A percentile compares a stretch with the other conserved stretches of the same genome.
Conservation (phyloP, 2,888 invertebrate genomes). For the Aleiodes alternator region DNA sequence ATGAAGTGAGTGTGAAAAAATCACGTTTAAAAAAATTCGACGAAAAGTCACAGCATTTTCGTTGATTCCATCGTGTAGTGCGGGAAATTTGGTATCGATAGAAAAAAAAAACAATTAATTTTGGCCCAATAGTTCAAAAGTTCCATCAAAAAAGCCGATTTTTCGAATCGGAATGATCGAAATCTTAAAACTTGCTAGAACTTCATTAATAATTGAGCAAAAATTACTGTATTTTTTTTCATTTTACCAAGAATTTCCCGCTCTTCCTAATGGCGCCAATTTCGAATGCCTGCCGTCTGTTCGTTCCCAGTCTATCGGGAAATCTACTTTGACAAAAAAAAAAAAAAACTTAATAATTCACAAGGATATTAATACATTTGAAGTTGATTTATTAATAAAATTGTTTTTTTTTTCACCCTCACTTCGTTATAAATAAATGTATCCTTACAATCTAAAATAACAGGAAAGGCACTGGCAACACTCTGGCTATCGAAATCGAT, state of each 20-base stretch:
- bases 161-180: not conserved
- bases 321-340: too few relatives aligned
- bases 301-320: too few relatives aligned
- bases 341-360: too few relatives aligned
- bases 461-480: slow-evolving; percentile 59
- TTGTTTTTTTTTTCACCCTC: slow-evolving; percentile 6
- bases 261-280: too few relatives aligned
- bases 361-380: not conserved
- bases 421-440: slow-evolving; percentile 21
- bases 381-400: not conserved
- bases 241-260: not conserved
- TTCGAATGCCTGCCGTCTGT: too few relatives aligned
- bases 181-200: not conserved
- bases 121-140: not conserved
- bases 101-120: not conserved
- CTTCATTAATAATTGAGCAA: not conserved
- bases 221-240: not conserved
- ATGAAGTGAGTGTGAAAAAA: slow-evolving; percentile 10
- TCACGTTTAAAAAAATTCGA: not conserved
- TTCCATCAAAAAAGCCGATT: not conserved
- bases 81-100: not conserved
- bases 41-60: not conserved
- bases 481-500: slow-evolving; percentile 32
- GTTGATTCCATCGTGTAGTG: not conserved
- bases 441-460: slow-evolving; percentile 31